phyloP scores from a whole-genome alignment of 2,797 vertebrate species.

The Spinibarbus caldwelli region DNA sequence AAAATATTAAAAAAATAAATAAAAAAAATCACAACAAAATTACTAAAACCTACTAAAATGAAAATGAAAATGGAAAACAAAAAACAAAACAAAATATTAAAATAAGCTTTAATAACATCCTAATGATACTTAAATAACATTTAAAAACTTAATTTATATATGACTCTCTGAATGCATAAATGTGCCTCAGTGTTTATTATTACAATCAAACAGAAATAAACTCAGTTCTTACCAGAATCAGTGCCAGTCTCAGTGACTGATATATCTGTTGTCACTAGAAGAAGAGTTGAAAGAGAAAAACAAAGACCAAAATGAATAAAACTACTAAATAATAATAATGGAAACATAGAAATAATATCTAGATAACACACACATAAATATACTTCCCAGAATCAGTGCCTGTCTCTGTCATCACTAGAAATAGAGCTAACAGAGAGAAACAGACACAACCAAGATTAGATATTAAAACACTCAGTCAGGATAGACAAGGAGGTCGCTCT shows the following conservation, averaged over 20 bases:
- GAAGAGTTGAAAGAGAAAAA: too few species aligned
- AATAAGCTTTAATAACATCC: too few species aligned
- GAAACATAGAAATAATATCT: neutral
- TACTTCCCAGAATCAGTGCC: neutral
- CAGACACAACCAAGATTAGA: neutral
- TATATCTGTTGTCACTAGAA: neutral
- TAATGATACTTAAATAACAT: too few species aligned
- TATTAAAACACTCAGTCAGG: neutral
- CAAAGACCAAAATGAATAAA: neutral
- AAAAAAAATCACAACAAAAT: too few species aligned
- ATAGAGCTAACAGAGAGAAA: neutral
- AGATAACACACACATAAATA: neutral
- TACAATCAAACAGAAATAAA: neutral
- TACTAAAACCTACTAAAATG: too few species aligned
- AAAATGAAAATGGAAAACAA: too few species aligned
- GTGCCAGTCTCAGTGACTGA: neutral
- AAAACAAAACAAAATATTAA: too few species aligned
- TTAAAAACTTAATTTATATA: too few species aligned
- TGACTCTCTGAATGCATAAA: too few species aligned
- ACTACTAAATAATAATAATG: neutral
- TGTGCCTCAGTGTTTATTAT: too few species aligned
- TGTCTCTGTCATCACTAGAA: neutral
- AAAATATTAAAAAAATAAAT: too few species aligned
- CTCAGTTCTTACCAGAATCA: neutral
- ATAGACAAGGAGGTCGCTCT: too few species aligned